phyloP scores from a whole-genome alignment of 1,140 invertebrate species.

The Sipha flava region DNA sequence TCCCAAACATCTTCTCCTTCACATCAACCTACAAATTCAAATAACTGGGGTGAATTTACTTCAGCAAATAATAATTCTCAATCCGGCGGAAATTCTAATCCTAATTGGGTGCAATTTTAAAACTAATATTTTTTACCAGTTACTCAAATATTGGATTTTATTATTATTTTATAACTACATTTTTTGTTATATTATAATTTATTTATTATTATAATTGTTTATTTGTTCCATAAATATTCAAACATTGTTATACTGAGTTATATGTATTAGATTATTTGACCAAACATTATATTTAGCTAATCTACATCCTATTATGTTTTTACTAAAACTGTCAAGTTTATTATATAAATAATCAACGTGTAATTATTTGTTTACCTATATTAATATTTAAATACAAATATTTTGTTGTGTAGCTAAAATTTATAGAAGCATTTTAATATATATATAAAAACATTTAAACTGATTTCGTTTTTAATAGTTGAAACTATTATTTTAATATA shows the following conservation, averaged over 20 bases:
- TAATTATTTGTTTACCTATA: background rate
- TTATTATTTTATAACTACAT: background rate
- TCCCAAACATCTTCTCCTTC: slow-evolving; percentile 56
- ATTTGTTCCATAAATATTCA: background rate
- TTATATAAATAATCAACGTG: background rate
- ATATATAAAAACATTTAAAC: background rate
- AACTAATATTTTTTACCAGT: background rate
- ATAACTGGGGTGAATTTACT: slow-evolving; percentile 69
- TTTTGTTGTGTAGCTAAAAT: background rate
- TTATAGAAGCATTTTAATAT: background rate
- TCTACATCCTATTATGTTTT: slow-evolving; percentile 7
- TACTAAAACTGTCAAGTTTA: background rate
- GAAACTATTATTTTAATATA: background rate
- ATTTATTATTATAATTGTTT: slow-evolving; percentile 11
- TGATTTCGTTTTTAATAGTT: background rate
- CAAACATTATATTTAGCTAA: background rate
- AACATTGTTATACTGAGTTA: background rate
- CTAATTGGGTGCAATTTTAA: slow-evolving; percentile 40
- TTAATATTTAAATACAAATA: background rate
- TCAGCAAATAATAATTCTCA: slow-evolving; percentile 46
- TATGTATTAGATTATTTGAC: background rate
- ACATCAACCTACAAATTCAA: slow-evolving; percentile 45
- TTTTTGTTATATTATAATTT: slow-evolving; percentile 12
- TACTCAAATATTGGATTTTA: background rate
- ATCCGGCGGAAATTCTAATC: slow-evolving; percentile 21